Percentiles rank a stretch among this genome's conserved stretches.
phyloP scores from a whole-genome alignment of 2,113 vertebrate species.

The Tragelaphus scriptus region DNA sequence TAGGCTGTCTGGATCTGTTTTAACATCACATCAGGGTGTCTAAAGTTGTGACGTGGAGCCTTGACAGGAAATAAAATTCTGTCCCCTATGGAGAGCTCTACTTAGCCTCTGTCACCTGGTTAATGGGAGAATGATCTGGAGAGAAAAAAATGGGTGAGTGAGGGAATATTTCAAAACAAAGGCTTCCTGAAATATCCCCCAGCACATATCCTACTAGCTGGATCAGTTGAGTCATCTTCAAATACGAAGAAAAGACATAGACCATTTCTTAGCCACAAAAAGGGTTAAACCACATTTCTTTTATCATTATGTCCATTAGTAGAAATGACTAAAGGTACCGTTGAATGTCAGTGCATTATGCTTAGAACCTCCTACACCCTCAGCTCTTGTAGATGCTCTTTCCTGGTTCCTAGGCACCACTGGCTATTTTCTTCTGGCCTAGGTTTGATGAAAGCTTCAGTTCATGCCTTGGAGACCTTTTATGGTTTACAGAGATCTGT shows the following conservation, averaged over 20 bases:
- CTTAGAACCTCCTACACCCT: neutral
- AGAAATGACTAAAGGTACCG: neutral
- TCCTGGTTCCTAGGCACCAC: neutral
- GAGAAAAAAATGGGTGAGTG: conserved; percentile 4
- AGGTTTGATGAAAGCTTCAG: neutral
- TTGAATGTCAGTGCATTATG: neutral
- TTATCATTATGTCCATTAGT: neutral
- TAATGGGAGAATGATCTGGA: conserved; percentile 12
- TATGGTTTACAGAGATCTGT: neutral
- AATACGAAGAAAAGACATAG: neutral
- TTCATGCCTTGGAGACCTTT: neutral
- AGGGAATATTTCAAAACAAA: conserved; percentile 42
- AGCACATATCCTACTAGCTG: neutral
- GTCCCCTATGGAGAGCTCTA: neutral
- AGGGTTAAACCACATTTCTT: neutral
- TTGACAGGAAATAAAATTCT: conserved; percentile 30
- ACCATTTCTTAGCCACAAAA: neutral
- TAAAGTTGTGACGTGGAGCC: conserved; percentile 6
- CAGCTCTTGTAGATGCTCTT: neutral
- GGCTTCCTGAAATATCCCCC: conserved; percentile 5
- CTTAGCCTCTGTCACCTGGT: neutral
- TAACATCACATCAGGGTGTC: neutral
- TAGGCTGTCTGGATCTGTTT: conserved; percentile 34
- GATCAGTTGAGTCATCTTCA: neutral
- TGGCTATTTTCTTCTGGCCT: neutral